Evolutionary conservation across 2,797 vertebrate species (phyloP), one percentile per base, ranked within the genome.

Genomic region (Leptatherina wallacei): DNA sequence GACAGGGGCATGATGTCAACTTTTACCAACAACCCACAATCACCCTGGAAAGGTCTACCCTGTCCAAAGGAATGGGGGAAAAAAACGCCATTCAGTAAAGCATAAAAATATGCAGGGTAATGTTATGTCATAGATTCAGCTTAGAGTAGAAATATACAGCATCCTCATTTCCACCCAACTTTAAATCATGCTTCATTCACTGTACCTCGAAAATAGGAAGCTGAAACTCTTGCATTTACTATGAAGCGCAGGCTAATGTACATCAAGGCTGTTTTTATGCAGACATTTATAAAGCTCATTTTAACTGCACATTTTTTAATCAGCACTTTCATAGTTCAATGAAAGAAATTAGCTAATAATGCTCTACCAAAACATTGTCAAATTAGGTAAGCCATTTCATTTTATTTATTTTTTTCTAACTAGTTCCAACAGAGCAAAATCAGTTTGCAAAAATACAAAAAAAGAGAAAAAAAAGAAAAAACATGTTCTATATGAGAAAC

Each of bases 21-120:
- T 62, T 61, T 36, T 22, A 64, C 52, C 73, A 77, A 77, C 42
- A 44, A 44, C 42, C 58, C 42, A 30, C 61, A 58, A 64, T 74
- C 24, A 60, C 47, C 0, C 1, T 3, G 4, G 42, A 18, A 18
- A 18, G 13, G 6, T 44, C 42, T 44, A 13, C 11, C 12, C 36
- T 38, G 36, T 2, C 36, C 36, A 38, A 38, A 38, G 36, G 2
- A 38, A 12, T 38, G 36, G 12, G 13, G 13, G 1, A 13, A 44
- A 20, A 20, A 44, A 2, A 4, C 42, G 6, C 16, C 5, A 1
- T 44, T 18, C 16, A 38, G 42, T 18, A 2, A 44, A 44, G 16
- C 6, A 4, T 16, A 18, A 18, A 22, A 10, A 0, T 22, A 11
- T 51, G 7, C 47, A 51, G 9, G n/a, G n/a, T 22, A 51, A 22